Evolutionary conservation across 2,888 invertebrate genomes (phyloP).

Genomic region (Microplitis deprimator): DNA sequence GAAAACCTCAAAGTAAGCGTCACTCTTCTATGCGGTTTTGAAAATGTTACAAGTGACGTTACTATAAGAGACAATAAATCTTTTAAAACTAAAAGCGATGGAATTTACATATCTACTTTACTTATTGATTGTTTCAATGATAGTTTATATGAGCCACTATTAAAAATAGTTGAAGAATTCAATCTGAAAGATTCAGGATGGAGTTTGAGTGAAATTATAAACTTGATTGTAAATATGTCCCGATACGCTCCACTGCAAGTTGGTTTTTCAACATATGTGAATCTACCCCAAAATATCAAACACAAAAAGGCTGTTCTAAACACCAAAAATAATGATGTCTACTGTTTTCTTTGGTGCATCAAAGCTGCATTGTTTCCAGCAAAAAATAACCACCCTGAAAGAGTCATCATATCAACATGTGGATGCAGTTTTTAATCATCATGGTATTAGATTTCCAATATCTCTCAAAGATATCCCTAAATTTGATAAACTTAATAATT

Average conservation of each 20-base stretch:
- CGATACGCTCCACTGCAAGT: constrained; percentile 43
- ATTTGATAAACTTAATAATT: no score
- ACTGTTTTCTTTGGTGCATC: no score
- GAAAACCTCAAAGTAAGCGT: constrained; percentile 35
- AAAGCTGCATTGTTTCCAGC: no score
- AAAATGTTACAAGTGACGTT: constrained; percentile 16
- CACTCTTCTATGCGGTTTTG: constrained; percentile 33
- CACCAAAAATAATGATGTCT: no score
- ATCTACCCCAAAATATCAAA: no score
- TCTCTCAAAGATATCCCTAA: no score
- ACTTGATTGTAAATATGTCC: constrained; percentile 48
- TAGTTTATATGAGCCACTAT: constrained; percentile 38
- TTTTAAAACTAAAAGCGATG: constrained; percentile 50
- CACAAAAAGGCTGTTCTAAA: no score
- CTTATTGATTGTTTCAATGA: neutral
- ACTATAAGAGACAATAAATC: constrained; percentile 46
- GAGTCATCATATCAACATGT: no score
- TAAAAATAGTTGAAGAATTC: constrained; percentile 50
- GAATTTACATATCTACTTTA: constrained; percentile 37
- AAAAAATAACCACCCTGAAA: no score
- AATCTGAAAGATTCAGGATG: constrained; percentile 46
- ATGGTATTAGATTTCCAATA: no score
- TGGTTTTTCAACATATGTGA: neutral
- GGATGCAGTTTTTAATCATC: no score
- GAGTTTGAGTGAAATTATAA: constrained; percentile 46